Conservation (phyloP, 2,113 vertebrate species). For the Myotis lucifugus region DNA sequence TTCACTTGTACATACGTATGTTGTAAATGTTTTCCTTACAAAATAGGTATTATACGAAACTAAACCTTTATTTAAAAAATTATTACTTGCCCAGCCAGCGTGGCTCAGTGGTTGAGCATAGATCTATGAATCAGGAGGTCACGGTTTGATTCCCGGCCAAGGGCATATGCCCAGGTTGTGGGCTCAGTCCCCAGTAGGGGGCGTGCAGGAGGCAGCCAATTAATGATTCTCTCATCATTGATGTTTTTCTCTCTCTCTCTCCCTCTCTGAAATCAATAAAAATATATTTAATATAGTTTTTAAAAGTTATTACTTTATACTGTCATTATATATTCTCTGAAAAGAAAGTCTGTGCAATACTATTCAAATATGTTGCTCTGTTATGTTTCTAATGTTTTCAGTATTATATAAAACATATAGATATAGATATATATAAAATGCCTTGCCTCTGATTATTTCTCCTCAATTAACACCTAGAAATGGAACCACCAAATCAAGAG, state of each 20-base stretch:
- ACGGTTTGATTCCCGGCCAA: no score
- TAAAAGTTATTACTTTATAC: background rate
- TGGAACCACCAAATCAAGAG: conserved; percentile 7
- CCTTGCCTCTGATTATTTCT: background rate
- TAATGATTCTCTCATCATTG: no score
- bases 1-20: background rate
- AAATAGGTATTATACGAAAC: background rate
- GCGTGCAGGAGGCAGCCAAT: no score
- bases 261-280: no score
- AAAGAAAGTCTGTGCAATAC: background rate
- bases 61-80: background rate
- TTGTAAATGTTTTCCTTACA: background rate
- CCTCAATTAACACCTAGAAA: background rate
- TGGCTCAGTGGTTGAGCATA: no score
- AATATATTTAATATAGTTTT: no score
- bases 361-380: background rate
- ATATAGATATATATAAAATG: background rate
- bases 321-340: background rate
- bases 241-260: no score
- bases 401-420: background rate
- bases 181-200: no score
- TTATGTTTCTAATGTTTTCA: conserved; percentile 25
- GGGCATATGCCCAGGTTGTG: no score
- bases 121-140: no score
- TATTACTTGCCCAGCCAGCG: no score